These are phyloP conservation scores for Gallinago undulata DNA, from an alignment of 2,113 vertebrate species.

Conservation along the genomic window DNA sequence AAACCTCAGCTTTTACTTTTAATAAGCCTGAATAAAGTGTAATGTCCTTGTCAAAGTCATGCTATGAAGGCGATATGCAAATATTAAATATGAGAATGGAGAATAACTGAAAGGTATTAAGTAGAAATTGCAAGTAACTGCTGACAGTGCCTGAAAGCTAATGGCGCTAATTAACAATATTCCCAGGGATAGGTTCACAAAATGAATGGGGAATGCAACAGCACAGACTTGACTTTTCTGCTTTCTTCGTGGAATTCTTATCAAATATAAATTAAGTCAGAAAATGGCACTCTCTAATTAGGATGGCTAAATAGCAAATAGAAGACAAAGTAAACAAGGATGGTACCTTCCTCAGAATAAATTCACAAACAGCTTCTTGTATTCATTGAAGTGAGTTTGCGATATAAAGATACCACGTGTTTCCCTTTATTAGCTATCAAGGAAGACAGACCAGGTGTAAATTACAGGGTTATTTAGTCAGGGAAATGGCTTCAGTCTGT, in stretches of 20 bases:
- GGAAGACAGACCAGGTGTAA: not conserved
- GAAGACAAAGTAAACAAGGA: not conserved
- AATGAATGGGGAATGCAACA: not conserved
- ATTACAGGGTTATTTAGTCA: not conserved
- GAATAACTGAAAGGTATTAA: conserved; percentile 64
- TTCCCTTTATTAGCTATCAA: not conserved
- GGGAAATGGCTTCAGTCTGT: not conserved
- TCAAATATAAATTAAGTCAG: not conserved
- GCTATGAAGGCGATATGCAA: conserved; percentile 34
- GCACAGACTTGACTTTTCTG: not conserved
- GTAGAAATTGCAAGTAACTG: conserved; percentile 50
- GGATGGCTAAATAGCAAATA: not conserved
- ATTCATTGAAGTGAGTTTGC: not conserved
- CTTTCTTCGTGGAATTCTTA: conserved; percentile 8
- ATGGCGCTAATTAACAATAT: conserved; percentile 68
- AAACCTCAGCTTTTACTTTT: conserved; percentile 17
- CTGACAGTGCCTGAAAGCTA: conserved; percentile 67
- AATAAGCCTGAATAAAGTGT: not conserved
- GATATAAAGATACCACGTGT: not conserved
- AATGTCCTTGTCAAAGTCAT: conserved; percentile 51
- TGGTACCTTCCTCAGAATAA: not conserved
- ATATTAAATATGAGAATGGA: conserved; percentile 56
- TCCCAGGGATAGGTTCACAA: conserved; percentile 2
- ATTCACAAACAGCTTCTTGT: not conserved
- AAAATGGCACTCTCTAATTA: conserved; percentile 38